These are phyloP conservation scores for Chrysopilus asiliformis DNA, from an alignment of 2,888 invertebrate genomes.

Conservation along the genomic window DNA sequence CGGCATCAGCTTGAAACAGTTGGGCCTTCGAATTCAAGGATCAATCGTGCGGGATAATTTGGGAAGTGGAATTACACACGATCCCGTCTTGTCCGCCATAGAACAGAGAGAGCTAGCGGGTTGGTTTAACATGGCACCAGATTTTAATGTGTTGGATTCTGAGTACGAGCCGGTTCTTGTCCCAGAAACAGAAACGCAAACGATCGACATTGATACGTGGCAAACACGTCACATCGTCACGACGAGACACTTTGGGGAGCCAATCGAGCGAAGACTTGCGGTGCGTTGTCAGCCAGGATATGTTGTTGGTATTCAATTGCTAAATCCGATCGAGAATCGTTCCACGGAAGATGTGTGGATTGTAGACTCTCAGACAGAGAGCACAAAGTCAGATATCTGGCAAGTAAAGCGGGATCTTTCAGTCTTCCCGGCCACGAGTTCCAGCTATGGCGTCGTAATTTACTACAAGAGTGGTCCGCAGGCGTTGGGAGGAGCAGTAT, in stretches of 20 bases:
- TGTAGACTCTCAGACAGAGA: conserved; percentile 58
- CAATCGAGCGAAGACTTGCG: conserved; percentile 43
- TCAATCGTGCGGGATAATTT: conserved; percentile 71
- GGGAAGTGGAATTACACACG: conserved; percentile 80
- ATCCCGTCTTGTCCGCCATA: conserved; percentile 69
- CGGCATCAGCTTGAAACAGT: conserved; percentile 78
- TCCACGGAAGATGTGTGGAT: conserved; percentile 74
- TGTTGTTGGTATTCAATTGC: conserved; percentile 75
- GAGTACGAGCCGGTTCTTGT: conserved; percentile 61
- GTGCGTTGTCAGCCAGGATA: conserved; percentile 66
- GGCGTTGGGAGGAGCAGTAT: conserved; percentile 69
- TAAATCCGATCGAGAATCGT: conserved; percentile 81
- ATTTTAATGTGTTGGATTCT: conserved; percentile 50
- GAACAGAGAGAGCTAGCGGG: conserved; percentile 87
- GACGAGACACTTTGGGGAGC: conserved; percentile 46
- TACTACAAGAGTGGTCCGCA: conserved; percentile 66
- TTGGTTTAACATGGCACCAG: conserved; percentile 68
- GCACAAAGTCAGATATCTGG: conserved; percentile 56
- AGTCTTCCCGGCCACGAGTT: conserved; percentile 80
- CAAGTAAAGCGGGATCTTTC: conserved; percentile 69
- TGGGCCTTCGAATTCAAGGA: conserved; percentile 68
- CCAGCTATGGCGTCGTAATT: conserved; percentile 64
- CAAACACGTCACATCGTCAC: conserved; percentile 73
- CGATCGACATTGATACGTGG: conserved; percentile 52
- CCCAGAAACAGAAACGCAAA: conserved; percentile 47